Conservation (phyloP, 2,113 vertebrate species). For the Caretta caretta region DNA sequence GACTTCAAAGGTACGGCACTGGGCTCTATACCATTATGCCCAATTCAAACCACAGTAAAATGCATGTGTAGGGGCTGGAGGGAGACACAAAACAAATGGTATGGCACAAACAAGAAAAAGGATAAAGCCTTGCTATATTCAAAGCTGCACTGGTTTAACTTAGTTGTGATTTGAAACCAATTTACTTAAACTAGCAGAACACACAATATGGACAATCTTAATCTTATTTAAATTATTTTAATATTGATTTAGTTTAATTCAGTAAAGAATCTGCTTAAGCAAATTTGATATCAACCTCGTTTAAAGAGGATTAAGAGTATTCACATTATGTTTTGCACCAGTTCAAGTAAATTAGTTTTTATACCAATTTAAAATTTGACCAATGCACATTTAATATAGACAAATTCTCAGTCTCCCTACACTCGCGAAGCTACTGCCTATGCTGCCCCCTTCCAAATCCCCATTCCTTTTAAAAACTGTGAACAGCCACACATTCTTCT, state of each 20-base stretch:
- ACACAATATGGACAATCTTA: neutral
- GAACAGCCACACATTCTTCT: neutral
- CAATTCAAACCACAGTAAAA: neutral
- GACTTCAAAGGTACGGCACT: fast-evolving
- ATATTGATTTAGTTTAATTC: neutral
- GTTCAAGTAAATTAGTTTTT: neutral
- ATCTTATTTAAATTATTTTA: neutral
- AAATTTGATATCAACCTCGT: neutral
- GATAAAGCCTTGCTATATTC: neutral
- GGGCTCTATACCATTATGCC: neutral
- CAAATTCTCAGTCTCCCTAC: neutral
- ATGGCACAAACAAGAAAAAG: neutral
- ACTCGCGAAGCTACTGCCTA: neutral
- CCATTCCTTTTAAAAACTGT: neutral
- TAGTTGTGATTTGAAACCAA: neutral
- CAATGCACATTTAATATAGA: neutral
- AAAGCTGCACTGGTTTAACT: neutral
- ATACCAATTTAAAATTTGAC: neutral
- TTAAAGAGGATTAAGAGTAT: neutral
- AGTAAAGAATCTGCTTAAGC: neutral
- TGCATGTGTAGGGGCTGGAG: neutral
- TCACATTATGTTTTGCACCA: neutral
- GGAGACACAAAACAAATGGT: neutral
- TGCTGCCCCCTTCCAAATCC: neutral
- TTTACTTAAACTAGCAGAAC: neutral